phyloP scores from a whole-genome alignment of 2,113 vertebrate genomes.

The Grammomys surdaster region DNA sequence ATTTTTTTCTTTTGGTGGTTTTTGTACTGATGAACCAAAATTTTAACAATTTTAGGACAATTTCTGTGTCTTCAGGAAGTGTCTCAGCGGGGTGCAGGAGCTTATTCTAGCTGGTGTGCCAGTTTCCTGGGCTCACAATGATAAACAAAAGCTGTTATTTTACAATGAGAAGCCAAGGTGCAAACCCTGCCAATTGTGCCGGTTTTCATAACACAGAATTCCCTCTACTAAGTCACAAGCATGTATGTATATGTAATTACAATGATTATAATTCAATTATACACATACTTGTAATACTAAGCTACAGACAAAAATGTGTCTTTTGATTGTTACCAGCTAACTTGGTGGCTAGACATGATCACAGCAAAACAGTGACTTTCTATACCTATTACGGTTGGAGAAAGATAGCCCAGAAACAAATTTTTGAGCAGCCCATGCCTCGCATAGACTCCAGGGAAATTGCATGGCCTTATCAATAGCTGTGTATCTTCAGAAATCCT shows the following conservation, averaged over 20 bases:
- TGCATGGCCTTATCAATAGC: not conserved
- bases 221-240: slow-evolving; percentile 47
- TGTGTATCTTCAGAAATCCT: not conserved
- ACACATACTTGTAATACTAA: not conserved
- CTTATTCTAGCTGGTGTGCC: slow-evolving; percentile 22
- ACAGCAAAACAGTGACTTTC: not conserved
- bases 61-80: slow-evolving; percentile 40
- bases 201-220: slow-evolving; percentile 44
- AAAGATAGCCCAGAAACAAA: slow-evolving; percentile 1
- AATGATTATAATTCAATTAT: not conserved
- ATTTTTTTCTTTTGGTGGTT: not conserved
- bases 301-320: slow-evolving; percentile 23
- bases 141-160: slow-evolving; percentile 62
- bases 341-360: not conserved
- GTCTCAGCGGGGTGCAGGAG: slow-evolving; percentile 1
- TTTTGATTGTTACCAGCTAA: not conserved
- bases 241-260: not conserved
- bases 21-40: slow-evolving; percentile 29
- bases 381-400: not conserved
- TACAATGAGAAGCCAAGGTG: not conserved
- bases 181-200: slow-evolving; percentile 22
- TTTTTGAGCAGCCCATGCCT: not conserved
- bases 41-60: slow-evolving; percentile 63
- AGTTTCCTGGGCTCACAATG: slow-evolving; percentile 2
- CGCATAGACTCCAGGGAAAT: not conserved